phyloP scores from a whole-genome alignment of 2,797 vertebrate genomes.

The Triplophysa bombifrons region DNA sequence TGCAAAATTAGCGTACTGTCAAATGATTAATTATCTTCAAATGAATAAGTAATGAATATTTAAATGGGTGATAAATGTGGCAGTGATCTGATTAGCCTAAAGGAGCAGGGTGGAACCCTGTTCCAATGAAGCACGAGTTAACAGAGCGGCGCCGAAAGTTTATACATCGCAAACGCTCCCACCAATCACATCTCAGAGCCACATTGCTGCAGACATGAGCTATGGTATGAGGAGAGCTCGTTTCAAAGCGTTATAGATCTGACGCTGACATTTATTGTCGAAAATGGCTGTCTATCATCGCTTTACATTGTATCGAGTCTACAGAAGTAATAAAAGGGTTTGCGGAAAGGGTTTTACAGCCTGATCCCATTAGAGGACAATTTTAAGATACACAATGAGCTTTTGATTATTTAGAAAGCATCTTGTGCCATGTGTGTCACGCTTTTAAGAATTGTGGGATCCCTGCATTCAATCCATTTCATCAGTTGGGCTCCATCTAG shows the following conservation, averaged over 20 bases:
- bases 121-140: not conserved
- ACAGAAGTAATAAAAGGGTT: not conserved
- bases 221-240: not conserved
- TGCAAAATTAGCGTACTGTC: constrained; percentile 71
- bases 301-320: not conserved
- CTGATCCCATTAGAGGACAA: not conserved
- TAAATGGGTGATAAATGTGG: constrained; percentile 75
- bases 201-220: not conserved
- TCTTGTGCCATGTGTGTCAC: not conserved
- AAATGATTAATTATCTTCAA: constrained; percentile 77
- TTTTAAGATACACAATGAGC: not conserved
- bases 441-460: not conserved
- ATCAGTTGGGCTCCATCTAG: not conserved
- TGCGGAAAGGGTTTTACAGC: not conserved
- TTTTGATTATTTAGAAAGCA: not conserved
- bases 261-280: not conserved
- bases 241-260: constrained; percentile 1
- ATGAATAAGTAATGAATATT: constrained; percentile 73
- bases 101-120: constrained; percentile 32
- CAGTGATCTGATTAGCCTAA: constrained; percentile 44
- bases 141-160: not conserved
- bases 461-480: not conserved
- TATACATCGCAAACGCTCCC: not conserved
- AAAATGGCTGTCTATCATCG: not conserved
- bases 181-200: constrained; percentile 10